Base-by-base conservation (phyloP, 2,888 invertebrate genomes). In the Dichetophora obliterata region DNA sequence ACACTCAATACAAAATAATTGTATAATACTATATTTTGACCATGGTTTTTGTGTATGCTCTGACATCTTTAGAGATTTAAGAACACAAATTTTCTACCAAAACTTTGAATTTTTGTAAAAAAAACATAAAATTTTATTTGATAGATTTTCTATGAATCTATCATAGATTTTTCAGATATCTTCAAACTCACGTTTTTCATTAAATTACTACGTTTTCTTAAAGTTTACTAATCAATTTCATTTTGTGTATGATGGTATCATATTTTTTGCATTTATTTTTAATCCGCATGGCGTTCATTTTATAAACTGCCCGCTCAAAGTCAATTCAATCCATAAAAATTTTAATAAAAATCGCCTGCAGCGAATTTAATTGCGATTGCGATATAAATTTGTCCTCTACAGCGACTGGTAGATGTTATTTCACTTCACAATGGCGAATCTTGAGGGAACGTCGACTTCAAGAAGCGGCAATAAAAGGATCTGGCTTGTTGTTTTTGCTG, bases 361-460 rank as follows among this genome's bases (percentile, higher is more conserved):
- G 86, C 82, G 85, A 86, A 85, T 85, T 85, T 86, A 85, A 86
- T 86, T 86, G 85, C 86, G 82, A 84, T 84, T 85, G 82, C 84
- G 82, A 83, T 84, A 86, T 86, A 85, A 85, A 85, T 85, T 86
- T 85, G 85, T 85, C 84, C 83, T 84, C 82, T 75, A 76, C 79
- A 43, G 37, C 16, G n/a, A 59, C 34, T 68, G 19, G 69, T 27
- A 57, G 43, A 19, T 43, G 69, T 19, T 34, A 48, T 43, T 27
- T 19, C n/a, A 11, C 43, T 43, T 2, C 43, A 43, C 11, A 11
- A 14, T 43, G 14, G 43, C 43, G 43, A 43, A 19, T 34, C 65
- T 80, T 78, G 80, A 77, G 43, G 2, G 43, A 43, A 43, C 11
- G 43, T n/a, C 19, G 54, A 54, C n/a, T n/a, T 8, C 19, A 54